Evolutionary conservation across 2,797 vertebrate genomes (phyloP), one percentile per base, ranked within the genome.

Genomic region (Crenichthys baileyi): DNA sequence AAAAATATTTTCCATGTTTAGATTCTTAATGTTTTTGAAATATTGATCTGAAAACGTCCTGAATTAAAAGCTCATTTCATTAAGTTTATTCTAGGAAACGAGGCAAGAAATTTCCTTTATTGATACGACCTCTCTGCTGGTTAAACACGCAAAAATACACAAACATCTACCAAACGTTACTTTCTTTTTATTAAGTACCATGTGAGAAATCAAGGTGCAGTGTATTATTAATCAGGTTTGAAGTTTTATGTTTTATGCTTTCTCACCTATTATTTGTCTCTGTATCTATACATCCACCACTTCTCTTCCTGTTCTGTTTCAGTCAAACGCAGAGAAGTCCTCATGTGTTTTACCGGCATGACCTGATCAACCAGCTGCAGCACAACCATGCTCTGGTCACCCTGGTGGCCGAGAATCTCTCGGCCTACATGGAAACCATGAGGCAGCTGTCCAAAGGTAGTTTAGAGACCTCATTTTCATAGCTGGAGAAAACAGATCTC

Each of bases 351-450:
- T 99, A 99, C 89, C 98, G 98, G 44, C 98, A 99, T 89, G 98
- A 99, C 87, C 96, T 99, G 95, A 99, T 99, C 92, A 99, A 99
- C 96, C 98, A 99, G 90, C 96, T 99, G 86, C 98, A 99, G 95
- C 98, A 99, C 95, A 99, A 99, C 96, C 98, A 99, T 70, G 97
- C 98, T 80, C 96, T 99, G 79, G 98, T 99, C 93, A 99, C 98
- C 15, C 82, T 99, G 91, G 98, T 99, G 89, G 98, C 98, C 83
- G 98, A 99, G 95, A 99, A 99, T 91, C 97, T 99, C 83, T 99
- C 98, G 6, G 97, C 98, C 76, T 99, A 99, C 87, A 99, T 99
- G 98, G 98, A 99, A 91, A 98, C 97, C 88, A 99, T 99, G 98
- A 97, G 98, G 86, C 97, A 99, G 77, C 97, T 99, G 90, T 97